phyloP scores from a whole-genome alignment of 2,888 invertebrate genomes.

The Allolobophora icterica region DNA sequence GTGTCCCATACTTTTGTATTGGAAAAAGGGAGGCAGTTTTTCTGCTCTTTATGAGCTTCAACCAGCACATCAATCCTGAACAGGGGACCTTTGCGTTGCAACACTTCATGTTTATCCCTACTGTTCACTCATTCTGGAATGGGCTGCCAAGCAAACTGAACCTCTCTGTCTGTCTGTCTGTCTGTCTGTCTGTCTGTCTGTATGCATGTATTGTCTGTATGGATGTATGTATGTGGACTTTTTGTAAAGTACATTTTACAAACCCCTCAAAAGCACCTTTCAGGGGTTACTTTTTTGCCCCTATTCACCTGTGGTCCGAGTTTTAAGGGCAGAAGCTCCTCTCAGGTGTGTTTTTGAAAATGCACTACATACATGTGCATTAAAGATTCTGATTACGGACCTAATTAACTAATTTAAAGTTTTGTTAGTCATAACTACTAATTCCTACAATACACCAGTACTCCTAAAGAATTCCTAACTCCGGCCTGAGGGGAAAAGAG shows the following conservation, averaged over 20 bases:
- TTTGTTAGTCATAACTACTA: neutral
- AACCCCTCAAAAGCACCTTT: too few species aligned
- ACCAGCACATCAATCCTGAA: too few species aligned
- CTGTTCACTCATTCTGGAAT: too few species aligned
- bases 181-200: too few species aligned
- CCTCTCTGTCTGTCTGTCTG: too few species aligned
- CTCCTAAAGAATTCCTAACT: neutral
- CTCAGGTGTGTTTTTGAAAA: neutral
- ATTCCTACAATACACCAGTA: neutral
- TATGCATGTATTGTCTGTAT: too few species aligned
- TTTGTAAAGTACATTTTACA: too few species aligned
- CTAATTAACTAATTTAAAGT: neutral
- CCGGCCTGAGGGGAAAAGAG: neutral
- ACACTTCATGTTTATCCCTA: too few species aligned
- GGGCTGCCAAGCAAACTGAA: too few species aligned
- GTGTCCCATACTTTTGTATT: neutral
- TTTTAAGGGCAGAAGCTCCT: neutral
- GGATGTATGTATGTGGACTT: too few species aligned
- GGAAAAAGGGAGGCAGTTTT: neutral
- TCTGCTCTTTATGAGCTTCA: neutral
- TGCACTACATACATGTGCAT: neutral
- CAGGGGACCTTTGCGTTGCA: too few species aligned
- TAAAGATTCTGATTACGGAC: neutral
- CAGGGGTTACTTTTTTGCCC: too few species aligned
- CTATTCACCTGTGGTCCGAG: neutral